Evolutionary conservation across 1,140 invertebrate species (phyloP).

Genomic region (Homalodisca vitripennis): DNA sequence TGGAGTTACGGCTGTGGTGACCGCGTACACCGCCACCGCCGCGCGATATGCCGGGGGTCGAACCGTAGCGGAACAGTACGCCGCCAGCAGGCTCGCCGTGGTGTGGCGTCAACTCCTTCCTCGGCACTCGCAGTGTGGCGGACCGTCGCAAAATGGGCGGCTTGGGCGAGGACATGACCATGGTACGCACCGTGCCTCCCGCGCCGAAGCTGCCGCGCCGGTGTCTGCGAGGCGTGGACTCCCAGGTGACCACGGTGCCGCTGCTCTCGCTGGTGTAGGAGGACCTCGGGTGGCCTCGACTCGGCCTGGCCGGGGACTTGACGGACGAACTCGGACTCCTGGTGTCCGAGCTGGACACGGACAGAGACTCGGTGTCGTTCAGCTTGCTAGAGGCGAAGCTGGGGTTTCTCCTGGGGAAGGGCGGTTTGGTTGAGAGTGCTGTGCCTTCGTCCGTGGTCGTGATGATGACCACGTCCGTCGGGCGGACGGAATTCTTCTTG

Average conservation of each 20-base stretch:
- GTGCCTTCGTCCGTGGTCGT: slow-evolving; percentile 18
- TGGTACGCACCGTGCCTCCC: slow-evolving; percentile 33
- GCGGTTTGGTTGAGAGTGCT: neutral
- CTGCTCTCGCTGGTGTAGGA: slow-evolving; percentile 27
- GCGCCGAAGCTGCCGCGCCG: slow-evolving; percentile 36
- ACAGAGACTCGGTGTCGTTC: neutral
- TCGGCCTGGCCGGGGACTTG: slow-evolving; percentile 1
- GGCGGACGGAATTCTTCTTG: slow-evolving; percentile 27
- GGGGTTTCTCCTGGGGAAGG: slow-evolving; percentile 15
- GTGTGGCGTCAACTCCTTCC: slow-evolving; percentile 1
- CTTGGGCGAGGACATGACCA: slow-evolving; percentile 30
- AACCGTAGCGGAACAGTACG: slow-evolving; percentile 30
- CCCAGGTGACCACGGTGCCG: slow-evolving; percentile 36
- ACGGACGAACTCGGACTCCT: slow-evolving; percentile 19
- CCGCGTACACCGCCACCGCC: slow-evolving; percentile 51
- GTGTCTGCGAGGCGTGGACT: slow-evolving; percentile 27
- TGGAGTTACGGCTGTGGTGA: slow-evolving; percentile 72
- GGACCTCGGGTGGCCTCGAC: neutral
- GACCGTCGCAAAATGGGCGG: slow-evolving; percentile 52
- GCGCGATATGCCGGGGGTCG: slow-evolving; percentile 44
- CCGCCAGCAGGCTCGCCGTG: neutral
- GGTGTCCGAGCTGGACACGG: slow-evolving; percentile 12
- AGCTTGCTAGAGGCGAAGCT: slow-evolving; percentile 6
- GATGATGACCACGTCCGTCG: slow-evolving; percentile 37
- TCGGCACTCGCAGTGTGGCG: slow-evolving; percentile 50